Percentiles rank a stretch among this genome's conserved stretches.
Evolutionary conservation across 2,888 invertebrate species (phyloP).

Genomic region (Laothoe populi): DNA sequence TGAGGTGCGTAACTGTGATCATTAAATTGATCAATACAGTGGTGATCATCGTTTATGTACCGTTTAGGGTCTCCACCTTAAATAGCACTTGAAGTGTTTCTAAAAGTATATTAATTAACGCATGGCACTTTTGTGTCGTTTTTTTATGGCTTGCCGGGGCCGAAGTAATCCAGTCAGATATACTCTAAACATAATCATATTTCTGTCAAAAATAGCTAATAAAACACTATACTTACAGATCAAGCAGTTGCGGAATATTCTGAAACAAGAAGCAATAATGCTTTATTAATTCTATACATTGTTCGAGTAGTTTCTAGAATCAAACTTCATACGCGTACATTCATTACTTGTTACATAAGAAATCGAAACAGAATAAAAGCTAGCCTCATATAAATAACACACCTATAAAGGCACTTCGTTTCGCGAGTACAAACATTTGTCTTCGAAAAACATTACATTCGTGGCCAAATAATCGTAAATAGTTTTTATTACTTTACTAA

Average conservation of each 20-base stretch:
- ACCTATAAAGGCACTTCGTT: conserved; percentile 7
- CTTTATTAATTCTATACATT: neutral
- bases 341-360: neutral
- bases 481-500: too few relatives aligned
- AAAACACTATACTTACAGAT: neutral
- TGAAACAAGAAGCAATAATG: conserved; percentile 1
- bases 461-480: neutral
- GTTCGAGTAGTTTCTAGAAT: neutral
- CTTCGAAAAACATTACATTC: conserved; percentile 6
- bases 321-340: neutral
- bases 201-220: too few relatives aligned
- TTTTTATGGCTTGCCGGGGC: too few relatives aligned
- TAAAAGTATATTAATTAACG: too few relatives aligned
- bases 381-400: neutral
- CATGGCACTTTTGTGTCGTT: too few relatives aligned
- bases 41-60: too few relatives aligned
- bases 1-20: too few relatives aligned
- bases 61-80: too few relatives aligned
- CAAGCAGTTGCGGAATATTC: neutral
- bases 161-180: too few relatives aligned
- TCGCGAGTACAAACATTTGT: neutral
- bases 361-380: conserved; percentile 9
- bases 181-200: neutral
- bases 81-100: too few relatives aligned
- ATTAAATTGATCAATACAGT: too few relatives aligned